Evolutionary conservation across 2,888 invertebrate genomes (phyloP).

Genomic region (Microchrysa polita): DNA sequence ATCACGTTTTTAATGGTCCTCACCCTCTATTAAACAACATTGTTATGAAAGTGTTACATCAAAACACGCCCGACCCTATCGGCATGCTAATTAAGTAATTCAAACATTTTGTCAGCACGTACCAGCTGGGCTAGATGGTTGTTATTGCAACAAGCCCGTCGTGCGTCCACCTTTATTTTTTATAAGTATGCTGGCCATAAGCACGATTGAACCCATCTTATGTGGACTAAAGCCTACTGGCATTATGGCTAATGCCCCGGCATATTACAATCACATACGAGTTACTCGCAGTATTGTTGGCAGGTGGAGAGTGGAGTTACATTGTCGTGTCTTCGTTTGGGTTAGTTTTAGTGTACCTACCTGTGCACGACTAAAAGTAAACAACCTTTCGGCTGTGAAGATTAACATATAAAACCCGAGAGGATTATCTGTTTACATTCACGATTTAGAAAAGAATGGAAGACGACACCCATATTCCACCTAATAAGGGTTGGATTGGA

Average conservation of each 20-base stretch:
- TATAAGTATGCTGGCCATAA: not conserved
- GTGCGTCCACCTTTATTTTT: not conserved
- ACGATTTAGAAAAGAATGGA: constrained; percentile 25
- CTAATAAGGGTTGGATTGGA: no score
- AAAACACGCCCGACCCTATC: not conserved
- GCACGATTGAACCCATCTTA: not conserved
- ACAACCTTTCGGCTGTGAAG: constrained; percentile 17
- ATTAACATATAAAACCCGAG: constrained; percentile 26
- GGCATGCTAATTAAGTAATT: constrained; percentile 1
- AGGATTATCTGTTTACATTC: constrained; percentile 37
- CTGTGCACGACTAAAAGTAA: constrained; percentile 15
- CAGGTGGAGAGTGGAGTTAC: no score
- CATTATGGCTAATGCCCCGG: no score
- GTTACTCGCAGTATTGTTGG: no score
- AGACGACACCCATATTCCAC: not conserved
- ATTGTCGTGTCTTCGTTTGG: not conserved
- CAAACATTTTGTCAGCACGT: constrained; percentile 4
- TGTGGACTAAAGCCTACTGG: not conserved
- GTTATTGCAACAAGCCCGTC: no score
- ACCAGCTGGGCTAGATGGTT: no score
- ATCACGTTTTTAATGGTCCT: not conserved
- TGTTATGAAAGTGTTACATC: constrained; percentile 4
- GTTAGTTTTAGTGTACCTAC: no score
- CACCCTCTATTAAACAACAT: not conserved
- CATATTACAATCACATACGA: no score